A percentile compares a stretch with the other conserved stretches of the same genome.
phyloP scores from a whole-genome alignment of 2,797 vertebrate species.

The Cryptoblepharus egeriae region DNA sequence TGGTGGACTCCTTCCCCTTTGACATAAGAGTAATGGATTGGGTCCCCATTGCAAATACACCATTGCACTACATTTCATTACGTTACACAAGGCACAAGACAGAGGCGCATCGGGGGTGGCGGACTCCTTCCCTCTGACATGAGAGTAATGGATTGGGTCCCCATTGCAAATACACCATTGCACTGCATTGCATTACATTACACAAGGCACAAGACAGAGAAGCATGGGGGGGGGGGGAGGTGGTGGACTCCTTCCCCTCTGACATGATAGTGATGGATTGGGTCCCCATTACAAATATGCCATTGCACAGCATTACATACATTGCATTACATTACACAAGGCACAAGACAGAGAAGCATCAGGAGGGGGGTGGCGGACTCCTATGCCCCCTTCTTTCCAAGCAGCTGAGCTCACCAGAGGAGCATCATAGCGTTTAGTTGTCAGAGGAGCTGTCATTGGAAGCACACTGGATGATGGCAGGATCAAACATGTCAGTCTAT shows the following conservation, averaged over 20 bases:
- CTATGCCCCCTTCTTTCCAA: constrained; percentile 31
- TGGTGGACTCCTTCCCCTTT: no score
- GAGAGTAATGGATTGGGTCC: neutral
- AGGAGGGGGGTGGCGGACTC: no score
- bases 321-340: fast-evolving
- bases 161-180: no score
- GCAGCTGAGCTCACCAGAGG: neutral
- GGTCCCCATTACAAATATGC: neutral
- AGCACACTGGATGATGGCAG: constrained; percentile 18
- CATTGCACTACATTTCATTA: no score
- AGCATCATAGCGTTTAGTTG: constrained; percentile 31
- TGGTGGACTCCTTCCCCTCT: no score
- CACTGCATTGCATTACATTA: no score
- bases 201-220: no score
- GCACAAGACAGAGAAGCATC: neutral
- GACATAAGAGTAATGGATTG: neutral
- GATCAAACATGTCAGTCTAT: constrained; percentile 21
- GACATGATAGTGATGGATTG: neutral
- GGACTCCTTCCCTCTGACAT: no score
- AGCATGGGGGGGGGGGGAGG: no score
- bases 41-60: neutral
- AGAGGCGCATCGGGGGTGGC: no score
- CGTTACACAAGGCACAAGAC: no score
- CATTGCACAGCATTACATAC: no score
- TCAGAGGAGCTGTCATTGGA: constrained; percentile 41